A percentile compares a stretch with the other conserved stretches of the same genome.
These are phyloP conservation scores for Altica lythri DNA, from an alignment of 2,888 invertebrate species.

Conservation along the genomic window DNA sequence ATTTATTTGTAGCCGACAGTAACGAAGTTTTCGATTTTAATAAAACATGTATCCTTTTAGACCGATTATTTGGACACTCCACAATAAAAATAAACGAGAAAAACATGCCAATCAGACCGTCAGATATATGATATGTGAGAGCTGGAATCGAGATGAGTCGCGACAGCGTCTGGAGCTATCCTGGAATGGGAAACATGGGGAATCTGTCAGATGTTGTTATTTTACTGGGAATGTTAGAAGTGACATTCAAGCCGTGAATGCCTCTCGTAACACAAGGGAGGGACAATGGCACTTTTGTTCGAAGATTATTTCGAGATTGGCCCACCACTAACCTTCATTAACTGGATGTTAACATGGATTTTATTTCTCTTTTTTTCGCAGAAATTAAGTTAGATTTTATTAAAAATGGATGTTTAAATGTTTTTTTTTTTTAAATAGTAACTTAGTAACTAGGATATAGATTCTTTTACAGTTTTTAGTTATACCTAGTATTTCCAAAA, in stretches of 20 bases:
- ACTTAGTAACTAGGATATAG: too few species aligned
- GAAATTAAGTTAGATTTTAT: too few species aligned
- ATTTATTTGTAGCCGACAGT: too few species aligned
- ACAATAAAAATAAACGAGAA: conserved; percentile 26
- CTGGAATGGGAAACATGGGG: conserved; percentile 55
- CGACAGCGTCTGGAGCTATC: conserved; percentile 57
- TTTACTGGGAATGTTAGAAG: conserved; percentile 51
- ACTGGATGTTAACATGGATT: conserved; percentile 18
- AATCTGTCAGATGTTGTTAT: conserved; percentile 55
- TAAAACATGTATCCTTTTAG: background rate
- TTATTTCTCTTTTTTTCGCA: conserved; percentile 6
- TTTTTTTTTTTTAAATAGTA: too few species aligned
- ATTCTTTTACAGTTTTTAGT: too few species aligned
- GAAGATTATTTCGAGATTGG: conserved; percentile 33
- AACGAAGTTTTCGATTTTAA: too few species aligned
- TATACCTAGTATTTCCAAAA: too few species aligned
- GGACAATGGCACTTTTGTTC: conserved; percentile 41
- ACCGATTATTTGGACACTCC: conserved; percentile 12
- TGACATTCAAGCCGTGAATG: conserved; percentile 51
- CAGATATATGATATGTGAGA: conserved; percentile 51
- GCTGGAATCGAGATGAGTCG: conserved; percentile 52
- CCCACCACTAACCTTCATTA: conserved; percentile 25
- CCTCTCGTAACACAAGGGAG: conserved; percentile 42
- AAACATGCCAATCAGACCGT: conserved; percentile 54
- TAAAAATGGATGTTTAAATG: too few species aligned